Evolutionary conservation across 1,140 invertebrate genomes (phyloP).

Genomic region (Hermatobates lingyangjiaoensis): DNA sequence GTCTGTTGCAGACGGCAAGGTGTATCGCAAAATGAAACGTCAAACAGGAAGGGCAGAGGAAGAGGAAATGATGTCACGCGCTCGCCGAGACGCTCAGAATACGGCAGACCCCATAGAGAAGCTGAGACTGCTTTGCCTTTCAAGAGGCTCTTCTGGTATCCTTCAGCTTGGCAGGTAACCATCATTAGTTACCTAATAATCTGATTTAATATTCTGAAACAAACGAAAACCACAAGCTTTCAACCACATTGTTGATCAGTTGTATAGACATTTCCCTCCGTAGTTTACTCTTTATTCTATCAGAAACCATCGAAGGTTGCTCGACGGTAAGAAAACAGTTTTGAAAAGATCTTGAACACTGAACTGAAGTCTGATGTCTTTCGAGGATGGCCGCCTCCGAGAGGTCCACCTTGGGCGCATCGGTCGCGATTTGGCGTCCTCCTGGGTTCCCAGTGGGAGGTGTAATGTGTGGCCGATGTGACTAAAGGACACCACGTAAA

Average conservation of each 20-base stretch:
- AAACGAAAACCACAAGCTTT: too few relatives aligned
- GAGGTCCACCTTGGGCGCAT: too few relatives aligned
- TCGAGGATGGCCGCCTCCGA: too few relatives aligned
- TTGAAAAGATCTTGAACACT: too few relatives aligned
- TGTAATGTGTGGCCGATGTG: neutral
- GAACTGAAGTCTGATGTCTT: too few relatives aligned
- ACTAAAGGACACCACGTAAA: neutral
- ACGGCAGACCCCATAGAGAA: conserved; percentile 66
- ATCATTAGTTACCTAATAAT: neutral
- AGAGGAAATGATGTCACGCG: conserved; percentile 60
- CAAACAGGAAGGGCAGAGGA: conserved; percentile 50
- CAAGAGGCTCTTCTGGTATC: conserved; percentile 73
- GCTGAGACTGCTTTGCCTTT: conserved; percentile 61
- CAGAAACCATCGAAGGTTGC: too few relatives aligned
- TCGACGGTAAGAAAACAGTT: too few relatives aligned
- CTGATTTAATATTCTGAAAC: neutral
- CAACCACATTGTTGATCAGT: too few relatives aligned
- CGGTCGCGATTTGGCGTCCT: too few relatives aligned
- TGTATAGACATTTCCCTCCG: too few relatives aligned
- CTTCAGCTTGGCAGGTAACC: conserved; percentile 64
- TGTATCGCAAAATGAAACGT: neutral
- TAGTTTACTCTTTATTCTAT: too few relatives aligned
- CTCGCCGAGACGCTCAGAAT: conserved; percentile 28
- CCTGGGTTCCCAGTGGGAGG: neutral
- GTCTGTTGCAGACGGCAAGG: too few relatives aligned